Conservation (phyloP, 2,113 vertebrate genomes). For the Parus major region DNA sequence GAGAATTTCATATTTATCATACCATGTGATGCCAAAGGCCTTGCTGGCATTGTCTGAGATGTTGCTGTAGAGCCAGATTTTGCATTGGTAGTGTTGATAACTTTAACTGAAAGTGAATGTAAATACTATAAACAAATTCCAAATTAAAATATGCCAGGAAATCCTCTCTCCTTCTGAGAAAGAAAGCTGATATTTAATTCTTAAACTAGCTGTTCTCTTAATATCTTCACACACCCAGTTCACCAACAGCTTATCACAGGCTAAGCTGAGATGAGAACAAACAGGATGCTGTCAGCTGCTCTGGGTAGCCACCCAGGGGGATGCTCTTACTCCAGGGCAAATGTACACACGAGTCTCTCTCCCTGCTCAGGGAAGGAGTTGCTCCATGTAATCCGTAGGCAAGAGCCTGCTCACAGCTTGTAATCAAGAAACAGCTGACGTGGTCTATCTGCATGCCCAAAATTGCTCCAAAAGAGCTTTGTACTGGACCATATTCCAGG, state of each 20-base stretch:
- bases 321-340: neutral
- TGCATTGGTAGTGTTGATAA: neutral
- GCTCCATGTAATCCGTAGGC: neutral
- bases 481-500: neutral
- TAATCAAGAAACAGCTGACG: neutral
- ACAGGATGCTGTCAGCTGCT: neutral
- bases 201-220: neutral
- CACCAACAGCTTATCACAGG: neutral
- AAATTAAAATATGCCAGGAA: neutral
- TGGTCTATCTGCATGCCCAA: neutral
- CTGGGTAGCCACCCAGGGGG: neutral
- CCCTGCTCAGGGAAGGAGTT: neutral
- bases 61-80: constrained; percentile 10
- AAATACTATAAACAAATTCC: neutral
- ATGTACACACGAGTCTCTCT: neutral
- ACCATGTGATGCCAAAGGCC: neutral
- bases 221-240: rapidly evolving
- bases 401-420: neutral
- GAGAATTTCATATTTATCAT: constrained; percentile 15
- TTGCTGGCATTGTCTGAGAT: neutral
- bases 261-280: neutral
- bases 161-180: neutral
- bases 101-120: neutral
- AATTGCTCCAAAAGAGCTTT: neutral
- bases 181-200: neutral